These are phyloP conservation scores for Pelodiscus sinensis DNA, from an alignment of 2,113 vertebrate species.

Conservation along the genomic window DNA sequence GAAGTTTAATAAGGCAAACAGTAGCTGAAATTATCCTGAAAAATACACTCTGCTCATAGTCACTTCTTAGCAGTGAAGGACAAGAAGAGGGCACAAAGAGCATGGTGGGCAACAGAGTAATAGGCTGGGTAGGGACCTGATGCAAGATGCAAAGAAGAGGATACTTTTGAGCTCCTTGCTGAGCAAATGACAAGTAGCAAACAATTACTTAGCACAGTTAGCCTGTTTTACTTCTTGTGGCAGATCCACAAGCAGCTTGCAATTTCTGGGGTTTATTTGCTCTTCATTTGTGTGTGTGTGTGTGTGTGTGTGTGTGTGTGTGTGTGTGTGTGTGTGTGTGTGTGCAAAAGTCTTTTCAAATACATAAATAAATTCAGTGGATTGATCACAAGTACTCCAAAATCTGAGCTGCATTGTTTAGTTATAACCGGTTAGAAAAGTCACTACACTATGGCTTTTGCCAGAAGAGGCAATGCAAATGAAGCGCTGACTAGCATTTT, in stretches of 20 bases:
- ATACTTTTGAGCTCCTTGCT: slow-evolving; percentile 17
- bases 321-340: too few relatives aligned
- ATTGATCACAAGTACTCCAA: neutral
- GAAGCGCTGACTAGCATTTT: too few relatives aligned
- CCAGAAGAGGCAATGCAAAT: too few relatives aligned
- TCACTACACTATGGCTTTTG: too few relatives aligned
- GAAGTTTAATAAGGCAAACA: slow-evolving; percentile 54
- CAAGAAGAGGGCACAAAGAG: slow-evolving; percentile 17
- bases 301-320: too few relatives aligned
- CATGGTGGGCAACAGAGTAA: slow-evolving; percentile 8
- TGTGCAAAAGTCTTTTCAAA: neutral
- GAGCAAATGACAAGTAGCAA: slow-evolving; percentile 35
- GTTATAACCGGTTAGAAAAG: neutral
- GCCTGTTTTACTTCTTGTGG: neutral
- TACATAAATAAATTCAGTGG: neutral
- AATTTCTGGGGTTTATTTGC: neutral
- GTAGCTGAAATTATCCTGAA: slow-evolving; percentile 56
- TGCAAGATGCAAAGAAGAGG: neutral
- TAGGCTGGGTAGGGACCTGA: slow-evolving; percentile 17
- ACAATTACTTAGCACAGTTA: neutral
- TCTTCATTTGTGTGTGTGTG: neutral
- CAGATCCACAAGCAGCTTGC: neutral
- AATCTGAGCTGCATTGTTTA: neutral
- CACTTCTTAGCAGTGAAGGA: slow-evolving; percentile 26
- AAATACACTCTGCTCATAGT: slow-evolving; percentile 37